Conservation (phyloP, 2,797 vertebrate species). For the Capromys pilorides region DNA sequence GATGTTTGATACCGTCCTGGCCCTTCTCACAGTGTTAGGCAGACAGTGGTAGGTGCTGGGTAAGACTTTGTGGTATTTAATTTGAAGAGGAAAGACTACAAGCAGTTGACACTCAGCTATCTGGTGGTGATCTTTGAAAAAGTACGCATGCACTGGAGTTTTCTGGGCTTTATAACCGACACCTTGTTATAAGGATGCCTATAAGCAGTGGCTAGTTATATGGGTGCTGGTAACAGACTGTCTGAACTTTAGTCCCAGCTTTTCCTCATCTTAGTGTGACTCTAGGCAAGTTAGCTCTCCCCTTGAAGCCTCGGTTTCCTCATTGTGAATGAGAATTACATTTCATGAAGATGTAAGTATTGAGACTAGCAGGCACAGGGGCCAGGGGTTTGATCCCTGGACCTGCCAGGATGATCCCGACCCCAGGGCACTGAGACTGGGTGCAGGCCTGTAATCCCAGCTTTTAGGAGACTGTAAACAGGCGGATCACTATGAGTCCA, state of each 20-base stretch:
- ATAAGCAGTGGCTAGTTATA: not conserved
- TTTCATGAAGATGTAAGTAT: not conserved
- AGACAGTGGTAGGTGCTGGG: not conserved
- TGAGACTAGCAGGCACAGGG: not conserved
- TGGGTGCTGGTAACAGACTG: not conserved
- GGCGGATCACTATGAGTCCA: too few species aligned
- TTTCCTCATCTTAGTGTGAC: not conserved
- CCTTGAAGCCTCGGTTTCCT: not conserved
- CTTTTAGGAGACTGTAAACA: too few species aligned
- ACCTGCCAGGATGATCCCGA: too few species aligned
- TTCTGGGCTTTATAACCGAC: not conserved
- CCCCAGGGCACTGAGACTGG: too few species aligned
- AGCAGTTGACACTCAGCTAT: not conserved
- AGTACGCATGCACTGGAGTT: not conserved
- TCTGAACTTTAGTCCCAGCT: not conserved
- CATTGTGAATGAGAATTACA: not conserved
- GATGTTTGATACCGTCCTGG: conserved; percentile 4
- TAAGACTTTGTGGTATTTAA: conserved; percentile 7
- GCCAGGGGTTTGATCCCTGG: too few species aligned
- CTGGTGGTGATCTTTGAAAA: not conserved
- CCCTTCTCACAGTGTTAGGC: not conserved
- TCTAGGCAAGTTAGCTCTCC: not conserved
- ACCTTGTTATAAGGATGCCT: not conserved
- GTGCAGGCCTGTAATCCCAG: too few species aligned
- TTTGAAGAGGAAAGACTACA: not conserved